Evolutionary conservation across 2,888 invertebrate species (phyloP).

Genomic region (Chesias legatella): DNA sequence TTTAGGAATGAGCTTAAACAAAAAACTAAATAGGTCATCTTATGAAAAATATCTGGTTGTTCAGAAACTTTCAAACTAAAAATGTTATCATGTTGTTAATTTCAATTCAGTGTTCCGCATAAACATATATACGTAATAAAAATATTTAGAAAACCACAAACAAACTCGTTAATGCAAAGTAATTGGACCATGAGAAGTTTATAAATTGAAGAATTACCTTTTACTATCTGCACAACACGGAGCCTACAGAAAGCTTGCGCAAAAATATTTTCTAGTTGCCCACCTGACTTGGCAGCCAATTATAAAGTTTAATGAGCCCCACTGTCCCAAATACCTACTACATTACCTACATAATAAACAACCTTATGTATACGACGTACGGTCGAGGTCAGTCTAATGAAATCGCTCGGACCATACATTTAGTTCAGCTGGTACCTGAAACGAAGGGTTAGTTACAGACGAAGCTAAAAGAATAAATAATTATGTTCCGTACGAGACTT

Average conservation of each 20-base stretch:
- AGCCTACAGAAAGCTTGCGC: conserved; percentile 18
- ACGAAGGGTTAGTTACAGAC: conserved; percentile 11
- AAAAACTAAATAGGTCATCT: too few relatives aligned
- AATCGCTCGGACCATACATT: conserved; percentile 8
- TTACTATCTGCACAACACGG: conserved; percentile 13
- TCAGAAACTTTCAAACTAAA: too few relatives aligned
- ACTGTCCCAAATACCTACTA: conserved; percentile 13
- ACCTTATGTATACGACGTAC: conserved; percentile 4
- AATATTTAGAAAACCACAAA: too few relatives aligned
- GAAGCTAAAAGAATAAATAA: conserved; percentile 4
- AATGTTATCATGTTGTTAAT: too few relatives aligned
- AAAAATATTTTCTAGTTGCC: conserved; percentile 41
- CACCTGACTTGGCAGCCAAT: conserved; percentile 41
- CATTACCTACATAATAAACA: conserved; percentile 1
- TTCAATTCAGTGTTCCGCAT: too few relatives aligned
- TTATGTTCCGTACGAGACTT: conserved; percentile 2
- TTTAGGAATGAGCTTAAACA: too few relatives aligned
- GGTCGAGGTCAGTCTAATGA: not conserved
- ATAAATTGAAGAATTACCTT: conserved; percentile 3
- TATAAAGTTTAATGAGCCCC: conserved; percentile 50
- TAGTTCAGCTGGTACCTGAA: conserved; percentile 11
- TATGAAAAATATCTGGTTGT: too few relatives aligned
- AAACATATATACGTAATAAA: too few relatives aligned
- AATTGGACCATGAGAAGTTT: conserved; percentile 11
- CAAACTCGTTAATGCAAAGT: conserved; percentile 9